Percentiles rank a stretch among this genome's conserved stretches.
phyloP scores from a whole-genome alignment of 2,113 vertebrate genomes.

The chimpanzee (Pan troglodytes) region NHGRI_mPanTro3-v2.1_pri NC_072416.2:23705001-23705500 shows the following conservation, averaged over 20 bases:
- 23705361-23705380: not conserved
- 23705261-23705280: not conserved
- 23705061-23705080: too few relatives aligned
- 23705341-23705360: not conserved
- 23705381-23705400: not conserved
- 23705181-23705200: too few relatives aligned
- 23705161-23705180: too few relatives aligned
- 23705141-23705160: too few relatives aligned
- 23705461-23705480: not conserved
- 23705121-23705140: too few relatives aligned
- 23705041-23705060: too few relatives aligned
- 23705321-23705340: not conserved
- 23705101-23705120: too few relatives aligned
- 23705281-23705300: not conserved
- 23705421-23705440: not conserved
- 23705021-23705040: too few relatives aligned
- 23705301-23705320: not conserved
- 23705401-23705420: not conserved
- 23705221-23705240: too few relatives aligned
- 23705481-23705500: not conserved
- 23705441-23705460: not conserved
- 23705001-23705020: too few relatives aligned
- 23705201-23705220: too few relatives aligned
- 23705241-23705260: not conserved
- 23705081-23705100: too few relatives aligned